Base-by-base conservation (phyloP, 1,140 invertebrate species). In the Drosophila burlai region DNA sequence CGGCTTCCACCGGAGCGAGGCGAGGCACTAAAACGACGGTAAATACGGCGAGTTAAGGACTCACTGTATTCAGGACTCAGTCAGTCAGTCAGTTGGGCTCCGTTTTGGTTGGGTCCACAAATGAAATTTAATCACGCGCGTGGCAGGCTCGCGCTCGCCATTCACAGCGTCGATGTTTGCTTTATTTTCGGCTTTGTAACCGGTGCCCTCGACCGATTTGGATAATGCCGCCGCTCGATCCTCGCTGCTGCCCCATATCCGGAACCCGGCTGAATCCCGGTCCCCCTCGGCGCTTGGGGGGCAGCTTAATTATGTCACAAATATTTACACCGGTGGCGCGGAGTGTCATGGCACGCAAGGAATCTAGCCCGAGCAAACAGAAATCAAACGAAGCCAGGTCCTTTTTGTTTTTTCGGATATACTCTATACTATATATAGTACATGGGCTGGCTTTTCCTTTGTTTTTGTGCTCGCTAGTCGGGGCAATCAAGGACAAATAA, bases 71-170 rank as follows among this genome's bases (percentile, higher is more conserved):
- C 55, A 58, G 55, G 62, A 64, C 62, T 63, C 43, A 67, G 64
- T 77, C 52, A 62, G 54, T 52, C 58, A 54, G 74, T 42, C 58
- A 65, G 63, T 68, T 36, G 65, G 57, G 75, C 52, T 64, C 59
- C 66, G 68, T 60, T 74, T 71, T 60, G 76, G 65, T 63, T 87
- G 55, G 63, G 77, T 84, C 81, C 80, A 87, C 84, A 87, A 89
- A 89, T 89, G 85, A 83, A 89, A 89, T 89, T 89, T 89, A 89
- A 89, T 85, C 85, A 89, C 85, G 85, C 85, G 81, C 82, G 66
- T 71, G 66, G 65, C 58, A 55, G 62, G 49, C 68, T 43, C 68
- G 67, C 81, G 68, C 75, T 86, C 69, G 38, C 63, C 66, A 66
- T 52, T 79, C 74, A 60, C 42, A 61, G 54, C 67, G 61, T 61